These are phyloP conservation scores for Anadara kagoshimensis DNA, from an alignment of 1,140 invertebrate species.

Conservation along the genomic window DNA sequence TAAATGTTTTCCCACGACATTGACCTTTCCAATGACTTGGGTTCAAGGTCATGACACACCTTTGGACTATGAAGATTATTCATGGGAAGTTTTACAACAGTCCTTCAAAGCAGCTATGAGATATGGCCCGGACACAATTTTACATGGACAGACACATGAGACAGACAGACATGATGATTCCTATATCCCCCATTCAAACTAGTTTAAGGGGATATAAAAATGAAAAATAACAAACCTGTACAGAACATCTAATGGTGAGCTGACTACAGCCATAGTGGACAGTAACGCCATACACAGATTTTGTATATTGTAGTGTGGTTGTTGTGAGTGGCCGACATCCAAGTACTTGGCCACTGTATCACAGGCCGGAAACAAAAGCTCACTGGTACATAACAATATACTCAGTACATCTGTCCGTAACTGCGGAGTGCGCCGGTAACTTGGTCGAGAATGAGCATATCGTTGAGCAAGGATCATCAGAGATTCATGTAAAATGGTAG, in stretches of 20 bases:
- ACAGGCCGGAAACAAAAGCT: constrained; percentile 58
- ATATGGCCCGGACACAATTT: no score
- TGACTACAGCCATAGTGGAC: constrained; percentile 60
- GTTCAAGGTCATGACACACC: no score
- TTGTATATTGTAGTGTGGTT: constrained; percentile 66
- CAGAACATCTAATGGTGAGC: constrained; percentile 62
- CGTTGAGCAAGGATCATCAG: constrained; percentile 61
- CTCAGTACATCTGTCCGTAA: constrained; percentile 64
- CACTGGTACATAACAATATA: constrained; percentile 60
- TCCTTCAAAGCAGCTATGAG: no score
- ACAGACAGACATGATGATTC: no score
- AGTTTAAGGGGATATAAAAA: no score
- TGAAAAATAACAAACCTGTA: constrained; percentile 58
- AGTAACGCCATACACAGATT: constrained; percentile 66
- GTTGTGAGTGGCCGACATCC: constrained; percentile 60
- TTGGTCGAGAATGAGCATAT: constrained; percentile 64
- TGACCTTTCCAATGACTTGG: no score
- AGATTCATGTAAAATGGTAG: constrained; percentile 64
- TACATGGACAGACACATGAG: no score
- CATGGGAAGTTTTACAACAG: no score
- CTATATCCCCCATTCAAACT: no score
- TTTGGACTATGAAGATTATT: no score
- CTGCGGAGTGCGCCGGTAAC: constrained; percentile 60
- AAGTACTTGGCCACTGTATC: constrained; percentile 57
- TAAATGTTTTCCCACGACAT: no score